Evolutionary conservation across 1,140 invertebrate species (phyloP).

Genomic region (Diabrotica virgifera): DNA sequence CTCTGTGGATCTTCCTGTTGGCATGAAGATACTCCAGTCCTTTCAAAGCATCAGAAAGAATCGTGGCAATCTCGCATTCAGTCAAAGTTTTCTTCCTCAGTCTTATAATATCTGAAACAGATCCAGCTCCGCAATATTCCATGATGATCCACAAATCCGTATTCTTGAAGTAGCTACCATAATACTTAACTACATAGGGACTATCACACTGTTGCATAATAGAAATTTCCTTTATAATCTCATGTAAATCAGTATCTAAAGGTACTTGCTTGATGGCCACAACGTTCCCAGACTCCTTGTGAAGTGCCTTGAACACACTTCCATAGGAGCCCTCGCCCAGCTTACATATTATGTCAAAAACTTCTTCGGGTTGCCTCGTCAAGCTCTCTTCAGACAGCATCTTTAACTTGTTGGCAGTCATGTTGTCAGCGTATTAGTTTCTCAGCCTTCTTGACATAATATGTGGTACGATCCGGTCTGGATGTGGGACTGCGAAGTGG

Average conservation of each 20-base stretch:
- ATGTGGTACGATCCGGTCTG: neutral
- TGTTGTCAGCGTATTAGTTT: conserved; percentile 4
- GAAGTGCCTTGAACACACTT: conserved; percentile 73
- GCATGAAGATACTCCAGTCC: conserved; percentile 96
- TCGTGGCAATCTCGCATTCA: conserved; percentile 96
- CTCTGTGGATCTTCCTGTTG: conserved; percentile 91
- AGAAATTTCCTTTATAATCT: conserved; percentile 99
- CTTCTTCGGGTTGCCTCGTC: conserved; percentile 94
- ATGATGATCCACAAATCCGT: conserved; percentile 99
- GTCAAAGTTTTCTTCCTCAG: conserved; percentile 92
- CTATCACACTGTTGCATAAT: conserved; percentile 99
- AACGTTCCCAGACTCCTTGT: conserved; percentile 96
- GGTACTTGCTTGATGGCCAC: conserved; percentile 99
- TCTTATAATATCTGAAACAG: conserved; percentile 98
- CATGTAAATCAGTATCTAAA: conserved; percentile 97
- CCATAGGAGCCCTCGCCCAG: conserved; percentile 89
- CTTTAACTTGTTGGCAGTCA: conserved; percentile 71
- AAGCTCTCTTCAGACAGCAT: conserved; percentile 95
- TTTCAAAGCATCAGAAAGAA: conserved; percentile 91
- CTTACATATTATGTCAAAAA: conserved; percentile 98
- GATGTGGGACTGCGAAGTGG: neutral
- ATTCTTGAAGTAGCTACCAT: conserved; percentile 99
- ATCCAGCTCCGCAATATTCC: conserved; percentile 99
- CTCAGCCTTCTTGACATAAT: neutral
- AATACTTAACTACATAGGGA: conserved; percentile 98